Base-by-base conservation (phyloP, 2,797 vertebrate species). In the Galaxias olidus region DNA sequence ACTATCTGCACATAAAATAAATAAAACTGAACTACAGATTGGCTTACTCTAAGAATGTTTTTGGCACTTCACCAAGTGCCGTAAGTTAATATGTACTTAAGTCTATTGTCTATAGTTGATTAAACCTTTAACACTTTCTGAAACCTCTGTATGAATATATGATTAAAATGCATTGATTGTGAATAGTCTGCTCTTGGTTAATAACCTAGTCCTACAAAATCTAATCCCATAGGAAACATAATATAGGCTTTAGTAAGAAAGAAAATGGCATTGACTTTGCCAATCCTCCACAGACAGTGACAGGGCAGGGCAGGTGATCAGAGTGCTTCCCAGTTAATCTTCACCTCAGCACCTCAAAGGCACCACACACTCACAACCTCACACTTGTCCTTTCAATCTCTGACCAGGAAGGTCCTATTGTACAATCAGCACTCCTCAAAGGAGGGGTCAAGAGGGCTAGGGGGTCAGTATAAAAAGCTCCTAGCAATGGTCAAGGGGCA, bases 381-480 rank as follows among this genome's bases (percentile, higher is more conserved):
- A 18, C 47, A 47, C 9, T 44, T 40, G 48, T 47, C 56, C 58
- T 54, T 55, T 49, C 43, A 69, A 68, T 67, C 67, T 68, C 62
- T 73, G 69, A 75, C 57, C 69, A 66, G 61, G 47, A 71, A 66
- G 30, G 73, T 61, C 53, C 63, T 62, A 60, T 64, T 59, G 65
- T 65, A 65, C 66, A 67, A 66, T 72, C 64, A 67, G 67, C 72
- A 76, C 64, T 74, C 58, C 65, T 66, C 54, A 60, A 51, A 55
- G 59, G 71, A 42, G 50, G 65, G 68, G 72, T 65, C 43, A 55
- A 65, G 47, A 61, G 11, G 59, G 71, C 75, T 68, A 79, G 76
- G 73, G 81, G 80, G 76, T 81, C 80, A 47, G 67, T 82, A 89
- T 90, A 89, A 80, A 85, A 82, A 81, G 63, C 71, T 41, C 49